These are phyloP conservation scores for Crotalus viridis DNA, from an alignment of 2,113 vertebrate species.

Conservation along the genomic window DNA sequence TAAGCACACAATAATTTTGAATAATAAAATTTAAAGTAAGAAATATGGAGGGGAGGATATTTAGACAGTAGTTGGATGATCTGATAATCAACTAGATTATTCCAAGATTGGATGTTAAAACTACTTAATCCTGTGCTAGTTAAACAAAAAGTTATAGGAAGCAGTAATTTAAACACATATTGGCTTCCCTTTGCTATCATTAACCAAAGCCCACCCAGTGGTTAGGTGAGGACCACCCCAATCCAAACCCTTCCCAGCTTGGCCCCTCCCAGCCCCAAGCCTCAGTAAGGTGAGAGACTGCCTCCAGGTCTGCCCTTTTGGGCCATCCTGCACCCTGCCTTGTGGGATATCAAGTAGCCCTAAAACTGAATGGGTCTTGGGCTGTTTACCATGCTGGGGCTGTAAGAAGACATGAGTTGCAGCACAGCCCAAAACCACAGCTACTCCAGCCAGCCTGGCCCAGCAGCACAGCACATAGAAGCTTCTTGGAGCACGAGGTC, in stretches of 20 bases:
- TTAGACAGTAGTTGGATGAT: neutral
- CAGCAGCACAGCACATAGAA: neutral
- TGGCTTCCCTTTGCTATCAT: neutral
- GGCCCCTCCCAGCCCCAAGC: neutral
- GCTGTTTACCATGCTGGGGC: neutral
- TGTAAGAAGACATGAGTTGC: neutral
- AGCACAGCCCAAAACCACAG: neutral
- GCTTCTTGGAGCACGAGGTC: neutral
- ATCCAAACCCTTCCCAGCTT: neutral
- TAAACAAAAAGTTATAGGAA: neutral
- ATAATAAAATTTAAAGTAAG: constrained; percentile 25
- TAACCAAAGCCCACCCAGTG: neutral
- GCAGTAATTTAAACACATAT: neutral
- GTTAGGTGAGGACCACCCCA: neutral
- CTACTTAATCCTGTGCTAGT: neutral
- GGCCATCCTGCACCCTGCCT: neutral
- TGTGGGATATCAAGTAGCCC: neutral
- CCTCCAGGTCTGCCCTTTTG: neutral
- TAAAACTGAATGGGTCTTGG: neutral
- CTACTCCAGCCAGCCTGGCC: neutral
- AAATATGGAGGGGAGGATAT: constrained; percentile 38
- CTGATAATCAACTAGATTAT: neutral
- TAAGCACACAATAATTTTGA: constrained; percentile 23
- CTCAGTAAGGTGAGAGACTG: neutral
- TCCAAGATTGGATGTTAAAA: neutral